These are phyloP conservation scores for Lathamus discolor DNA, from an alignment of 2,113 vertebrate genomes.

Conservation along the genomic window DNA sequence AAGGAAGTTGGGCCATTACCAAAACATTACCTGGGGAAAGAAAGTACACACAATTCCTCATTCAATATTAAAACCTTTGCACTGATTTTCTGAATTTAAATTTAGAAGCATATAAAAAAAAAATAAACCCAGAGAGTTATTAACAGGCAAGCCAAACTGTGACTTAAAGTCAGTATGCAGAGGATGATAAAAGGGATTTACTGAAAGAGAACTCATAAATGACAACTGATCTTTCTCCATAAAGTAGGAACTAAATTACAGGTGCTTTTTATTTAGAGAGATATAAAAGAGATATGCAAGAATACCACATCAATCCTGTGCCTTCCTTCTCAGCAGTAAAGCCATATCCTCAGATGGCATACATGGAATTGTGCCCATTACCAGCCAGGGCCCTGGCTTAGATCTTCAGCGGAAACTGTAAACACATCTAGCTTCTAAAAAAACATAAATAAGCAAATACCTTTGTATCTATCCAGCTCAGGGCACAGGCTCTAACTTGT, in stretches of 20 bases:
- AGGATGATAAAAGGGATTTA: not conserved
- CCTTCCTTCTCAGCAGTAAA: not conserved
- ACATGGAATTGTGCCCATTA: not conserved
- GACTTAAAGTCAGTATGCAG: not conserved
- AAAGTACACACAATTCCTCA: not conserved
- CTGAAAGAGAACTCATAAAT: not conserved
- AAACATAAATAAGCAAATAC: slow-evolving; percentile 63
- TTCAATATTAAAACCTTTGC: not conserved
- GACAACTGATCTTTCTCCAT: not conserved
- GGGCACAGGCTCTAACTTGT: slow-evolving; percentile 91
- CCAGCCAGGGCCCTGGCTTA: not conserved
- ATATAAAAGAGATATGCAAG: not conserved
- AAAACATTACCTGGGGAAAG: not conserved
- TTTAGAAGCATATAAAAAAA: not conserved
- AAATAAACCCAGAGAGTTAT: not conserved
- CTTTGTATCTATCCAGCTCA: slow-evolving; percentile 88
- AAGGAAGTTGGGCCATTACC: not conserved
- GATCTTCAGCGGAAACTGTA: not conserved
- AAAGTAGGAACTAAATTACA: not conserved
- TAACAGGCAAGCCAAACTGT: not conserved
- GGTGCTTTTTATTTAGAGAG: not conserved
- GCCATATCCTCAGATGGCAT: not conserved
- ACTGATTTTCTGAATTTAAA: not conserved
- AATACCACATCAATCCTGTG: not conserved
- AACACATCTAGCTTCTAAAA: not conserved